Evolutionary conservation across 1,140 invertebrate species (phyloP).

Genomic region (Drosophila funebris): DNA sequence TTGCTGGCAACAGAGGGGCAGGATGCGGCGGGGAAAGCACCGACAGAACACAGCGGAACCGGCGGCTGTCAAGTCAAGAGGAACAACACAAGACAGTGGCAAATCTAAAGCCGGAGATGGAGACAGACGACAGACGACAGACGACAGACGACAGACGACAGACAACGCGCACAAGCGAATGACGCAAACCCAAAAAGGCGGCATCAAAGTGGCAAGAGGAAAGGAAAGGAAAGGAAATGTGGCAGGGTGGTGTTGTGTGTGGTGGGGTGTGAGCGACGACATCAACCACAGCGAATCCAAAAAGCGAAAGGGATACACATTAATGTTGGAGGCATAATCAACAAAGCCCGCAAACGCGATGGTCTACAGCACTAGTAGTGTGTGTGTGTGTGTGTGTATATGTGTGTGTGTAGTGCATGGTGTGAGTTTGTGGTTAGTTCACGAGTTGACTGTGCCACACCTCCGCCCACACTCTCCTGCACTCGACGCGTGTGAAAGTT

Average conservation of each 20-base stretch:
- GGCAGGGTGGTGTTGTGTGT: neutral
- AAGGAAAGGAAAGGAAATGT: neutral
- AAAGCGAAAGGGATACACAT: conserved; percentile 67
- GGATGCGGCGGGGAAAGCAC: neutral
- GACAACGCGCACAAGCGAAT: conserved; percentile 31
- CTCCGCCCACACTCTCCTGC: neutral
- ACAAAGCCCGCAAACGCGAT: conserved; percentile 46
- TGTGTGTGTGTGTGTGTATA: neutral
- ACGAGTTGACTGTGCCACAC: conserved; percentile 17
- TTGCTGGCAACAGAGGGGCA: neutral
- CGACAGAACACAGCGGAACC: conserved; percentile 28
- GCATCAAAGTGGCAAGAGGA: neutral
- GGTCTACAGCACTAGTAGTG: conserved; percentile 26
- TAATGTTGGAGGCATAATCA: conserved; percentile 61
- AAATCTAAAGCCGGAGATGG: conserved; percentile 4
- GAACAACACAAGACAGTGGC: conserved; percentile 34
- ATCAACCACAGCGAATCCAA: conserved; percentile 4
- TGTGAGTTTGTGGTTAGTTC: conserved; percentile 35
- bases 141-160: conserved; percentile 24
- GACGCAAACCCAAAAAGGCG: conserved; percentile 21
- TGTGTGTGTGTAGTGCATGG: neutral
- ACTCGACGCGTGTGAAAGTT: conserved; percentile 65
- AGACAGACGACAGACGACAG: conserved; percentile 6
- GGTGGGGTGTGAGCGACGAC: neutral
- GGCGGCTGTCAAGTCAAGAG: conserved; percentile 53